Percentiles rank a stretch among this genome's conserved stretches.
Conservation (phyloP, 2,888 invertebrate species). For the Muschampia plurimacula region DNA sequence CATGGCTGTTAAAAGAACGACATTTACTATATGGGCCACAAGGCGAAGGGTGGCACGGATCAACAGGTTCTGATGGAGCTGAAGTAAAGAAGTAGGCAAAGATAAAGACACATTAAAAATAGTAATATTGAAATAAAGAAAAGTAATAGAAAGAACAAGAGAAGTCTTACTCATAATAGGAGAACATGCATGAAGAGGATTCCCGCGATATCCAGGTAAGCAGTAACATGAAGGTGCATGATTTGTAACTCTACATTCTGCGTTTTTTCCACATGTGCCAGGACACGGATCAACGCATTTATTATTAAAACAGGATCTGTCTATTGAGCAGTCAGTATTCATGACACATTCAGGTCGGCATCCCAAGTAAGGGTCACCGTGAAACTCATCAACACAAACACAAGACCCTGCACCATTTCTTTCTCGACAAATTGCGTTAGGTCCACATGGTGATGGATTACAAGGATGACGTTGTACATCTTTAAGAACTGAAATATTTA, state of each 20-base stretch:
- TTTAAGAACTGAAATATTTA: conserved; percentile 76
- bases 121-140: conserved; percentile 51
- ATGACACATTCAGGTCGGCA: conserved; percentile 93
- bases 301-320: conserved; percentile 91
- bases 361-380: conserved; percentile 91
- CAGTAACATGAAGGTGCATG: conserved; percentile 92
- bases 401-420: conserved; percentile 91
- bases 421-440: conserved; percentile 92
- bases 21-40: conserved; percentile 93
- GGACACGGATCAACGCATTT: conserved; percentile 93
- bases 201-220: conserved; percentile 89
- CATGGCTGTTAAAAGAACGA: conserved; percentile 89
- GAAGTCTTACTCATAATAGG: conserved; percentile 86
- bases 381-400: conserved; percentile 90
- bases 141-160: conserved; percentile 67
- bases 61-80: conserved; percentile 79
- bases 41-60: conserved; percentile 91
- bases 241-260: conserved; percentile 90
- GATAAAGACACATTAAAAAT: conserved; percentile 55
- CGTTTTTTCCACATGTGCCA: conserved; percentile 91
- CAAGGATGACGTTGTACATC: conserved; percentile 90
- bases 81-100: conserved; percentile 63
- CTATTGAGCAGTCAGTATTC: conserved; percentile 90
- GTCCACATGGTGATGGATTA: conserved; percentile 92
- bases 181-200: conserved; percentile 89